Percentiles rank a stretch among this genome's conserved stretches.
Conservation (phyloP, 2,888 invertebrate genomes). For the Microctonus brassicae region DNA sequence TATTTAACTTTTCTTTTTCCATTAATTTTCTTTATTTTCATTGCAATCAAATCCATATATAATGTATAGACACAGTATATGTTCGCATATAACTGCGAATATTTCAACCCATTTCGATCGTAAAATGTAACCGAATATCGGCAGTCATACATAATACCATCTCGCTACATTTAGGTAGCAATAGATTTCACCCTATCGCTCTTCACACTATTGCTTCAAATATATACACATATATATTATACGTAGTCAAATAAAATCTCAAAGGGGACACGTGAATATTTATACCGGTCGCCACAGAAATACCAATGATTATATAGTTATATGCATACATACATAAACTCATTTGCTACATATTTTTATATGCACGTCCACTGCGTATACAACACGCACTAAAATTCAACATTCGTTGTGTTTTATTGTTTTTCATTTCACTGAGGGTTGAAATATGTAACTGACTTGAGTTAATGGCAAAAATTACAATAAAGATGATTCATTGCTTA, state of each 20-base stretch:
- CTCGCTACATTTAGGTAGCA: neutral
- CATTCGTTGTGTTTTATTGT: too few species aligned
- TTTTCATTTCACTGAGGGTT: too few species aligned
- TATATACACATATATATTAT: constrained; percentile 17
- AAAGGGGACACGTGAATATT: constrained; percentile 42
- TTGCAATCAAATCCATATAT: neutral
- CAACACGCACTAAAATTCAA: too few species aligned
- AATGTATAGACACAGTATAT: neutral
- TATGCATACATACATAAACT: too few species aligned
- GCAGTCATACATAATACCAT: neutral
- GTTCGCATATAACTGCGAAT: neutral
- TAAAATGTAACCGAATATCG: constrained; percentile 23
- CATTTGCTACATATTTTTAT: too few species aligned
- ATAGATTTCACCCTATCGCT: neutral
- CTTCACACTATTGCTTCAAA: constrained; percentile 17
- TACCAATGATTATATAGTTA: too few species aligned
- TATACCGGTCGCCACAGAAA: constrained; percentile 45
- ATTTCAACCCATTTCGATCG: constrained; percentile 20
- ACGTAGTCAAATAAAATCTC: neutral
- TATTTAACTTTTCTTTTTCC: neutral
- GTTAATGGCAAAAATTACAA: too few species aligned
- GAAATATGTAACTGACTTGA: too few species aligned
- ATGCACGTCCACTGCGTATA: too few species aligned
- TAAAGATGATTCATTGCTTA: too few species aligned
- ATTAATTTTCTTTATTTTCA: neutral